Evolutionary conservation across 2,888 invertebrate genomes (phyloP).

Genomic region (Rhorus exstirpatorius): DNA sequence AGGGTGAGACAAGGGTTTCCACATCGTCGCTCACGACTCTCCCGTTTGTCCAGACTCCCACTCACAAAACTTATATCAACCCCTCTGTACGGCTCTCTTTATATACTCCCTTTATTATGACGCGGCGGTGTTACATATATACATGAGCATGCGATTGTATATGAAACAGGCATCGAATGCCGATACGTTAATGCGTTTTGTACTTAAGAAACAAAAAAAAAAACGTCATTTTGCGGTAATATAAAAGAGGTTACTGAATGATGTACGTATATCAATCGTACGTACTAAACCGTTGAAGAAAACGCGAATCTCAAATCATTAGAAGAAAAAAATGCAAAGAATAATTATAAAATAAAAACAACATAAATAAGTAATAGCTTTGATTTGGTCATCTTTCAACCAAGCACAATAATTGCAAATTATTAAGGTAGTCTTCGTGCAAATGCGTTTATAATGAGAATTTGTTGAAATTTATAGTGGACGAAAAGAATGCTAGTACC

Average conservation of each 20-base stretch:
- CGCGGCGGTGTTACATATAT: slow-evolving; percentile 11
- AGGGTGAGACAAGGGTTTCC: slow-evolving; percentile 48
- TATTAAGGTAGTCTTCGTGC: too few relatives aligned
- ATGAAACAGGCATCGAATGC: not conserved
- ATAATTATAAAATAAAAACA: too few relatives aligned
- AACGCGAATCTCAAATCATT: too few relatives aligned
- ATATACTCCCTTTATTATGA: slow-evolving; percentile 9
- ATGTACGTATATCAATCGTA: too few relatives aligned
- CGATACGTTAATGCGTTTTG: not conserved
- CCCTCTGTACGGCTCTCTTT: slow-evolving; percentile 18
- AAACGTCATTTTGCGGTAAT: not conserved
- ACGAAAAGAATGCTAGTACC: too few relatives aligned
- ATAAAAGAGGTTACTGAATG: not conserved
- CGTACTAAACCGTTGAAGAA: too few relatives aligned
- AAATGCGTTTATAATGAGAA: too few relatives aligned
- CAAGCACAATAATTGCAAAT: too few relatives aligned
- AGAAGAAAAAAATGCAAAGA: too few relatives aligned
- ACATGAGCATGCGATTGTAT: not conserved
- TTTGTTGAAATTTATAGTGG: too few relatives aligned
- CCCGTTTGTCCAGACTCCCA: slow-evolving; percentile 32
- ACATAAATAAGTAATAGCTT: too few relatives aligned
- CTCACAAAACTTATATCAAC: slow-evolving; percentile 45
- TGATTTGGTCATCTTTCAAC: too few relatives aligned
- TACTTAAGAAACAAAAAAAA: not conserved
- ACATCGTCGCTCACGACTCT: slow-evolving; percentile 45